A percentile compares a stretch with the other conserved stretches of the same genome.
Evolutionary conservation across 2,797 vertebrate species (phyloP).

Genomic region (Mormyrus hasselquistii): DNA sequence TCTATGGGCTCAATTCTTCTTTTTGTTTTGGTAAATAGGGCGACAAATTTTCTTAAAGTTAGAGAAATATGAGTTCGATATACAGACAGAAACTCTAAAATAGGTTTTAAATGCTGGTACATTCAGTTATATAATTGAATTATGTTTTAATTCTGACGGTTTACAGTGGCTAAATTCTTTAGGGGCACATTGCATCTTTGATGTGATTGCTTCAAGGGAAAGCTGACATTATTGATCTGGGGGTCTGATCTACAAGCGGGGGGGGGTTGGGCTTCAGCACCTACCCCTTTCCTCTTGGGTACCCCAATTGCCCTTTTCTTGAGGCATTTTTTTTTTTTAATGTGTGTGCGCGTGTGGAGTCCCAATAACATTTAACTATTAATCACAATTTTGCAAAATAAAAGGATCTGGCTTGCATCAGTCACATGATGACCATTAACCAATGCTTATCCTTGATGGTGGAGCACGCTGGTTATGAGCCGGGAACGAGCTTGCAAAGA

Average conservation of each 20-base stretch:
- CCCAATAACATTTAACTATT: too few relatives aligned
- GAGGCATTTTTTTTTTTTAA: too few relatives aligned
- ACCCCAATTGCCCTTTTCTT: too few relatives aligned
- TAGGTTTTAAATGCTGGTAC: background rate
- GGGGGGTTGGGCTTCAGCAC: too few relatives aligned
- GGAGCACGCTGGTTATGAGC: too few relatives aligned
- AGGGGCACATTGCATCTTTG: background rate
- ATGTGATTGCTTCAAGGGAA: constrained; percentile 16
- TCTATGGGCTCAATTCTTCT: background rate
- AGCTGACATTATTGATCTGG: constrained; percentile 36
- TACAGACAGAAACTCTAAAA: background rate
- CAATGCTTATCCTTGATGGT: too few relatives aligned
- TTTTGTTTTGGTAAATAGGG: background rate
- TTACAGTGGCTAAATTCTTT: background rate
- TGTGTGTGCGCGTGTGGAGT: too few relatives aligned
- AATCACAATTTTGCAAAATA: too few relatives aligned
- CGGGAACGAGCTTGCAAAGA: too few relatives aligned
- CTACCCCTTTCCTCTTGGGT: too few relatives aligned
- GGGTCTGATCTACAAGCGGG: constrained; percentile 19
- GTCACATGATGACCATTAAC: too few relatives aligned
- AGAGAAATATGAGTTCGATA: background rate
- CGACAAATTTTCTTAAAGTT: background rate
- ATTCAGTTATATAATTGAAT: background rate
- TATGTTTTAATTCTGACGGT: background rate
- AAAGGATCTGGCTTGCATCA: too few relatives aligned